Evolutionary conservation across 2,113 vertebrate species (phyloP), one percentile per base, ranked within the genome.

Genomic region (Micronisus gabar): DNA sequence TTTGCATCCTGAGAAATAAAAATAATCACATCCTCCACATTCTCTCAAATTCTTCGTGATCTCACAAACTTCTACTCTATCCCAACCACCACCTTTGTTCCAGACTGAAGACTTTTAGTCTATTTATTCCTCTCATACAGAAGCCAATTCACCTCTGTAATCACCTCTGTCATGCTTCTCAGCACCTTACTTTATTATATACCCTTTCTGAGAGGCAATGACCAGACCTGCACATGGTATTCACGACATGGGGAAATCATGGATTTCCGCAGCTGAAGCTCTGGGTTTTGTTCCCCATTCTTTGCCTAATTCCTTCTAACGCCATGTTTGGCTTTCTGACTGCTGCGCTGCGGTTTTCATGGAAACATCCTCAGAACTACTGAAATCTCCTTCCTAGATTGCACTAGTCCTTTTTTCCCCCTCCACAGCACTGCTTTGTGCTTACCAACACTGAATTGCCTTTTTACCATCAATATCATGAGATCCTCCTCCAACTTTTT

Each of bases 221-320:
- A 86, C 73, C 27, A 84, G 72, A 62, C 29, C 32, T 43, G 41
- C 52, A 85, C 19, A 13, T 0, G 0, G 62, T 53, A 65, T 80
- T 90, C 58, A 61, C 0, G 2, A 32, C 0, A 0, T n/a, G 29
- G 61, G 55, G 68, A 89, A 94, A 92, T 47, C 0, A 1, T 16
- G 63, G 45, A 86, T 91, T 94, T 83, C 58, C 7, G 4, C 78
- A 85, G 40, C n/a, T 85, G 70, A 96, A 93, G 48, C 53, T 82
- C 90, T 82, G 70, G n/a, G 36, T 32, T 91, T 88, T 94, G 25
- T 76, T 93, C 15, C 21, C 52, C 36, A 22, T 75, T 81, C 34
- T 85, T 87, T 72, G 16, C 38, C 62, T 94, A 90, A 87, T 85
- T 82, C 26, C 59, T 93, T 89, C 48, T 56, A 96, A 76, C 45